Evolutionary conservation across 2,797 vertebrate genomes (phyloP).

Genomic region (Sebastes elongatus): DNA sequence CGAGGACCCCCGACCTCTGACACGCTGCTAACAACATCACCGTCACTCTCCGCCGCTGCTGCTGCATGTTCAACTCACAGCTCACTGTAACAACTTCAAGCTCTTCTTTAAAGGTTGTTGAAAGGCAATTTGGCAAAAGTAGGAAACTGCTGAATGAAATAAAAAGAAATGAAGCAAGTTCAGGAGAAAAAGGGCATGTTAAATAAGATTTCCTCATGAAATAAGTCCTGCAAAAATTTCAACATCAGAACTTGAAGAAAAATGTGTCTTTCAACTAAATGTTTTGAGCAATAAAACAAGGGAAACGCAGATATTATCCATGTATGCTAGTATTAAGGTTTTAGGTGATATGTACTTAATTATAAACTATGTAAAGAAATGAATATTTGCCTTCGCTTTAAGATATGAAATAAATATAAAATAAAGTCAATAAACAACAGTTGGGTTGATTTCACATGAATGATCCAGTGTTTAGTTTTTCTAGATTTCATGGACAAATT

Average conservation of each 20-base stretch:
- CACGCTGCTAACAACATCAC: slow-evolving; percentile 9
- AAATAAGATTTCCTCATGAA: background rate
- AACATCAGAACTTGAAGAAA: background rate
- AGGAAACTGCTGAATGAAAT: background rate
- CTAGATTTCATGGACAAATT: background rate
- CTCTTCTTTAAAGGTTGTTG: background rate
- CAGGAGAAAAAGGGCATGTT: background rate
- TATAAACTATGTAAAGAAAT: background rate
- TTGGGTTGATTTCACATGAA: no score
- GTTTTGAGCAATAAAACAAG: background rate
- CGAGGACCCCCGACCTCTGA: slow-evolving; percentile 39
- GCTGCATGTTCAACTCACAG: background rate
- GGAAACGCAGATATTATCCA: background rate
- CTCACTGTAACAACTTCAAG: background rate
- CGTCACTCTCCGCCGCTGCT: background rate
- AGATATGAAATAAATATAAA: no score
- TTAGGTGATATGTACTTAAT: background rate
- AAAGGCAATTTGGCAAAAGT: background rate
- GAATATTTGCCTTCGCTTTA: background rate
- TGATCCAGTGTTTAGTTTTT: background rate
- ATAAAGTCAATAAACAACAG: no score
- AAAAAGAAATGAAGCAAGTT: background rate
- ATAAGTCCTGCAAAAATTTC: background rate
- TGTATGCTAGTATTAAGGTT: background rate
- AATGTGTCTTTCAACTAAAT: background rate